Percentiles rank a stretch among this genome's conserved stretches.
phyloP scores from a whole-genome alignment of 2,888 invertebrate species.

The Oscheius onirici region DNA sequence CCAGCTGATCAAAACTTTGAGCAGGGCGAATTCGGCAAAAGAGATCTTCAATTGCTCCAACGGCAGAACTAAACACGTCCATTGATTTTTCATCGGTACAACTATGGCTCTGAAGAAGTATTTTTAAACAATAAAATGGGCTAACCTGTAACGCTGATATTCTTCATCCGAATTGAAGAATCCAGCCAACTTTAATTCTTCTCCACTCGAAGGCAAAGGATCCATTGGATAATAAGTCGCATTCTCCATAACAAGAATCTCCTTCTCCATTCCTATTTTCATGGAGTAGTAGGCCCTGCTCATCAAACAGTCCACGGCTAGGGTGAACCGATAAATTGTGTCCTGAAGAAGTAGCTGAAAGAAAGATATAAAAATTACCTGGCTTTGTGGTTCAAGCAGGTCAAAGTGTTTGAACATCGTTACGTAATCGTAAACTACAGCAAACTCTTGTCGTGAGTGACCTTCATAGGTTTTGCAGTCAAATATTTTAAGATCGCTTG shows the following conservation, averaged over 20 bases:
- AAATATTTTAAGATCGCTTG: neutral
- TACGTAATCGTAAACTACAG: constrained; percentile 3
- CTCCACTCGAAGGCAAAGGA: constrained; percentile 6
- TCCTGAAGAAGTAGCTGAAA: neutral
- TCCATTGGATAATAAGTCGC: constrained; percentile 13
- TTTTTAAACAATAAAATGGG: too few species aligned
- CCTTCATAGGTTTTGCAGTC: constrained; percentile 5
- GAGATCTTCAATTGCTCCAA: neutral
- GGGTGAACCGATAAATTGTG: neutral
- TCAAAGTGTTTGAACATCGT: neutral
- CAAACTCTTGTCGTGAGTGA: neutral
- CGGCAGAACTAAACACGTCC: constrained; percentile 8
- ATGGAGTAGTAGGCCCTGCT: constrained; percentile 6
- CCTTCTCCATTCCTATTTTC: neutral
- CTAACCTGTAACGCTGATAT: constrained; percentile 6
- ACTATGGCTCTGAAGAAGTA: constrained; percentile 9
- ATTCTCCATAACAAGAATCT: neutral
- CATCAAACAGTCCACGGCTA: constrained; percentile 9
- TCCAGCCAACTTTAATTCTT: neutral
- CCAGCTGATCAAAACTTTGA: constrained; percentile 4
- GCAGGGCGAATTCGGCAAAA: constrained; percentile 11
- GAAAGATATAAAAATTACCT: neutral
- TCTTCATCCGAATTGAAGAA: neutral
- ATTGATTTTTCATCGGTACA: neutral
- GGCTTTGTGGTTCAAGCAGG: neutral